Base-by-base conservation (phyloP, 2,113 vertebrate genomes). In the Equus quagga region DNA sequence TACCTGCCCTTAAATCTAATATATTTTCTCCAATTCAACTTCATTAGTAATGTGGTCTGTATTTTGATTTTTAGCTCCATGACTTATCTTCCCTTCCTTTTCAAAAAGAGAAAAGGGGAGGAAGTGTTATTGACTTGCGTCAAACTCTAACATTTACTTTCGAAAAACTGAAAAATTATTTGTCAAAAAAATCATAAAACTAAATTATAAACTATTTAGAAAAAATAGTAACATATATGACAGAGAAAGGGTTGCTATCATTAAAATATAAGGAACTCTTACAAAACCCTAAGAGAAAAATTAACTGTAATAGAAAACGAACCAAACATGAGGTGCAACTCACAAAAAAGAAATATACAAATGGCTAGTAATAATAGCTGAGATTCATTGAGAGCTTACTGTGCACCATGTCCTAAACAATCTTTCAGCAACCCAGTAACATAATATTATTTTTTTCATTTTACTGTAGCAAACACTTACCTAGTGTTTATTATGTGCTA, bases 141-240 rank as follows among this genome's bases (percentile, higher is more conserved):
- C 44, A 79, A 41, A 26, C 14, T 69, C 14, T 46, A 49, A 36
- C 12, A 87, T 80, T 89, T 89, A 75, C 28, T 86, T 31, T 81
- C 75, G 49, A 82, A 73, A 92, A 92, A 75, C 58, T 75, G 82
- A 96, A 88, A 88, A 56, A 36, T 26, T 78, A 26, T 78, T 79
- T 88, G 19, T 87, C 10, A 69, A 87, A 54, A 92, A 95, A 75
- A 58, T 91, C 13, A 36, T 80, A 49, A 46, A 81, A 49, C 75
- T 88, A 88, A 94, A 87, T 51, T 54, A 11, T 21, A 76, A 64
- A 69, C 60, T 11, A 33, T 67, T 85, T 36, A 58, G 60, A 21
- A 78, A 70, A 54, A 26, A 44, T 17, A 31, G 44, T 64, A n/a
- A 65, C 8, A 58, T 65, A n/a, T 19, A 56, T 69, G 79, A 49